Percentiles rank a stretch among this genome's conserved stretches.
Evolutionary conservation across 2,113 vertebrate genomes (phyloP).

Genomic region (Oplegnathus fasciatus): DNA sequence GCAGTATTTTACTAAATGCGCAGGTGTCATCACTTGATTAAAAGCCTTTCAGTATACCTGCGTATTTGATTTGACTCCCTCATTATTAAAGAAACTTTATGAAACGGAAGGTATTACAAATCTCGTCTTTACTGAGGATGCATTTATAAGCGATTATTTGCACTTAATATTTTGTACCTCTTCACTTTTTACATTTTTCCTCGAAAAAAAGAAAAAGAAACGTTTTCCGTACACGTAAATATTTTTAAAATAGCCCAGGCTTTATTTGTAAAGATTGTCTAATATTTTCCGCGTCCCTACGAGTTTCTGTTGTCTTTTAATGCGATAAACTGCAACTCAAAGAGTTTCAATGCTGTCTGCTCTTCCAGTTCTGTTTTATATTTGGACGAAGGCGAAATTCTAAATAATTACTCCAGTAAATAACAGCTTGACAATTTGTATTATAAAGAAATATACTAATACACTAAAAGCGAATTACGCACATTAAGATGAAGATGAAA

Average conservation of each 20-base stretch:
- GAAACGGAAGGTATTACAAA: background rate
- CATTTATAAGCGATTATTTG: background rate
- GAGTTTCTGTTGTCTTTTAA: background rate
- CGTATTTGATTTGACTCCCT: background rate
- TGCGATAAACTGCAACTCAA: background rate
- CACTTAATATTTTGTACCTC: background rate
- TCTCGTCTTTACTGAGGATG: background rate
- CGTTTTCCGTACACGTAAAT: background rate
- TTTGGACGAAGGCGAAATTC: background rate
- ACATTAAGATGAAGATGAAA: background rate
- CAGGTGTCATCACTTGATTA: background rate
- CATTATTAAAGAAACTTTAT: conserved; percentile 9
- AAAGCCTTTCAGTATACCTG: background rate
- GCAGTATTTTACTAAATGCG: background rate
- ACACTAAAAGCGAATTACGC: background rate
- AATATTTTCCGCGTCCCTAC: background rate
- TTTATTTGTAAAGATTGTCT: background rate
- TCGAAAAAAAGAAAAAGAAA: background rate
- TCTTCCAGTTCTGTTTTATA: background rate
- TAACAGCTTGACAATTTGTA: background rate
- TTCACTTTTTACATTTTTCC: background rate
- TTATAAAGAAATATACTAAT: background rate
- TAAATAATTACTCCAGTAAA: background rate
- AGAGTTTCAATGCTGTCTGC: background rate
- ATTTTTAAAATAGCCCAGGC: background rate